phyloP scores from a whole-genome alignment of 2,888 invertebrate genomes.

The Nudaria mundana region DNA sequence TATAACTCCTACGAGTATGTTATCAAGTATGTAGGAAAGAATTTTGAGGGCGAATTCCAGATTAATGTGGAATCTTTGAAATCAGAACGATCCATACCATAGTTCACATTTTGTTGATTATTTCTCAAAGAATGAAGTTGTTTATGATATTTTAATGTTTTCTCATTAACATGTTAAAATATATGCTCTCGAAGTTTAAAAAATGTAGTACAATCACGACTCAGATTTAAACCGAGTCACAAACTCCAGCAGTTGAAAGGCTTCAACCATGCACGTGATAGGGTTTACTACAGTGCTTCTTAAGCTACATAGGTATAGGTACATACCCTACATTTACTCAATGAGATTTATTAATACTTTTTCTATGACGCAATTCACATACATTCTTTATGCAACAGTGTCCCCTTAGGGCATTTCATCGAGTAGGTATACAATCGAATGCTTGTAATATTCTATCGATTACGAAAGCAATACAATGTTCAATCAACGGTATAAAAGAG shows the following conservation, averaged over 20 bases:
- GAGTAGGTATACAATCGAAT: conserved; percentile 19
- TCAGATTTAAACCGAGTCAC: conserved; percentile 42
- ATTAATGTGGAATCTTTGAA: too few species aligned
- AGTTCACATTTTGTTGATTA: too few species aligned
- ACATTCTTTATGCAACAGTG: conserved; percentile 1
- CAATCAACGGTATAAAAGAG: conserved; percentile 32
- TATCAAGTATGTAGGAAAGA: too few species aligned
- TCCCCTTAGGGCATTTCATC: conserved; percentile 18
- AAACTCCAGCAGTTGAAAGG: conserved; percentile 37
- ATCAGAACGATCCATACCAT: too few species aligned
- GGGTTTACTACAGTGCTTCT: conserved; percentile 24
- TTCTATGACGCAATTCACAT: conserved; percentile 5
- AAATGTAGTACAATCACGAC: too few species aligned
- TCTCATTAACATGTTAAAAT: too few species aligned
- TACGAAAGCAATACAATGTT: conserved; percentile 32
- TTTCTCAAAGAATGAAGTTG: too few species aligned
- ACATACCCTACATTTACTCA: conserved; percentile 16
- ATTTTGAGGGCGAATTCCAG: too few species aligned
- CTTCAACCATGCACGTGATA: conserved; percentile 45
- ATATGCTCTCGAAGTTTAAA: too few species aligned
- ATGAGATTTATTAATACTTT: conserved; percentile 20
- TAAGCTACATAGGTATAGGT: too few species aligned
- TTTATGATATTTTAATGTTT: too few species aligned
- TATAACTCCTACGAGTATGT: too few species aligned
- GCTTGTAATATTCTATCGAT: conserved; percentile 14